These are phyloP conservation scores for Onchidella celtica DNA, from an alignment of 2,888 invertebrate genomes.

Conservation along the genomic window DNA sequence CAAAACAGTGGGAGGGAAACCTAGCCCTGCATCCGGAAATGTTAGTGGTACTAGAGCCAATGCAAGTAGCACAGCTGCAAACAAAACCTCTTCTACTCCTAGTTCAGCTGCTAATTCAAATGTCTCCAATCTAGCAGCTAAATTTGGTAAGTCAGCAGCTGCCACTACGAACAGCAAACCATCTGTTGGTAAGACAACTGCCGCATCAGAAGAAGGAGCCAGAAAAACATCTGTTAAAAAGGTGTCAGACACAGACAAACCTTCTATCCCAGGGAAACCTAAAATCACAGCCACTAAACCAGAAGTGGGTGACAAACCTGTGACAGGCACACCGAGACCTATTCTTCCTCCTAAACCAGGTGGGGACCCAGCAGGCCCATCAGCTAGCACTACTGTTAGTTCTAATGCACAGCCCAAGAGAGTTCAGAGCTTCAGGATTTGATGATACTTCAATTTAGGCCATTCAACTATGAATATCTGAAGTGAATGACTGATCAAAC, in stretches of 20 bases:
- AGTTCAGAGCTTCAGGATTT: conserved; percentile 49
- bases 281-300: neutral
- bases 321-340: conserved; percentile 2
- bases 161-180: neutral
- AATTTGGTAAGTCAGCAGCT: conserved; percentile 1
- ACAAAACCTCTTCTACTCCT: conserved; percentile 20
- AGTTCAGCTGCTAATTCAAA: neutral
- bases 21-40: no score
- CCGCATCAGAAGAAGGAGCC: neutral
- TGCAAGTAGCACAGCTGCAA: neutral
- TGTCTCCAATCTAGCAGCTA: conserved; percentile 37
- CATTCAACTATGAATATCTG: neutral
- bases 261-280: neutral
- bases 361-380: conserved; percentile 1
- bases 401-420: conserved; percentile 35
- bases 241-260: conserved; percentile 9
- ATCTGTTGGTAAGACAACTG: neutral
- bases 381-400: conserved; percentile 21
- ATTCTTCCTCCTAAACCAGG: conserved; percentile 44
- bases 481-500: neutral
- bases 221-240: conserved; percentile 3
- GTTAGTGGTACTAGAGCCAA: neutral
- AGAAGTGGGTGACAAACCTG: neutral
- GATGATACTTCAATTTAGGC: conserved; percentile 12
- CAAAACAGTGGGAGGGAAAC: neutral